Percentiles rank a stretch among this genome's conserved stretches.
Evolutionary conservation across 2,888 invertebrate species (phyloP).

Genomic region (Timandra comae): DNA sequence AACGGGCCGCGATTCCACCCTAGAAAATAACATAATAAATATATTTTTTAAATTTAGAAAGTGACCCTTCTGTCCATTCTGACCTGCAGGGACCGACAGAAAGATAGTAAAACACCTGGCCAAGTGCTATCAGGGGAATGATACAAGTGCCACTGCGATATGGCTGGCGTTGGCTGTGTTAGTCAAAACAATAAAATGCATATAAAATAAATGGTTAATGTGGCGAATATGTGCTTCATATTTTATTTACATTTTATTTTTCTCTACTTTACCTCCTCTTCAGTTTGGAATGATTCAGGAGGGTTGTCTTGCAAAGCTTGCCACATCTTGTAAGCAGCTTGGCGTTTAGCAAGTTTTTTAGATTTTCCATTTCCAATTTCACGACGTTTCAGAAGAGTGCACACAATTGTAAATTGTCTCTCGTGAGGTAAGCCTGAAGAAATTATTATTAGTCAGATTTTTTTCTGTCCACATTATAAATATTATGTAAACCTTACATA

Average conservation of each 20-base stretch:
- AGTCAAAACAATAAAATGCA: conserved; percentile 3
- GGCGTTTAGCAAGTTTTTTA: conserved; percentile 97
- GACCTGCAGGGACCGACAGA: conserved; percentile 51
- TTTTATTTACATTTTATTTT: neutral
- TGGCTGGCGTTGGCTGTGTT: conserved; percentile 7
- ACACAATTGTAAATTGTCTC: conserved; percentile 94
- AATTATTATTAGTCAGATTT: neutral
- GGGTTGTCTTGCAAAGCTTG: conserved; percentile 87
- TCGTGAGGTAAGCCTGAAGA: conserved; percentile 89
- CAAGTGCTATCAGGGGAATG: conserved; percentile 51
- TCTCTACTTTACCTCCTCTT: conserved; percentile 77
- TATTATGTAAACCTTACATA: too few species aligned
- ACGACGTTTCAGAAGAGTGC: conserved; percentile 89
- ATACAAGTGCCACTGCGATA: conserved; percentile 39
- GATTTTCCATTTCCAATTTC: conserved; percentile 94
- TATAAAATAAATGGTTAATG: too few species aligned
- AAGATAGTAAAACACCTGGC: conserved; percentile 79
- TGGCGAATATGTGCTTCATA: neutral
- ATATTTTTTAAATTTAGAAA: conserved; percentile 18
- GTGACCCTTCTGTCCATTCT: conserved; percentile 35
- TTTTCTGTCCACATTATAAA: too few species aligned
- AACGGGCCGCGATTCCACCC: conserved; percentile 84
- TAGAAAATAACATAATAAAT: conserved; percentile 55
- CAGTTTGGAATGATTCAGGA: conserved; percentile 80
- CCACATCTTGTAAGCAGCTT: conserved; percentile 97